Evolutionary conservation across 2,113 vertebrate species (phyloP).

Genomic region (Lynx canadensis): DNA sequence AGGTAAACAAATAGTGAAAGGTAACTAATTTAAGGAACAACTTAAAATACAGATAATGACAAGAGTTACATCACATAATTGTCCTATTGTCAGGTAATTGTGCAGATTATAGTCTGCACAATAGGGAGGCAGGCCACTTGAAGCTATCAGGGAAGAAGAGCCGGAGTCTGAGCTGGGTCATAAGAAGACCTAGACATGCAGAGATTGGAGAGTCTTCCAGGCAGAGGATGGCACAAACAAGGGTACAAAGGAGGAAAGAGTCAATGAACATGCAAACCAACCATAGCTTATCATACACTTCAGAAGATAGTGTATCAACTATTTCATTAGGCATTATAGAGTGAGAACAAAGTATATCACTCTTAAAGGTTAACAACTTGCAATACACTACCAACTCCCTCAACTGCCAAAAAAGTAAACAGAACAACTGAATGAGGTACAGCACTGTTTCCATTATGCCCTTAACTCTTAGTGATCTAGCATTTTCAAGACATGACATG

Average conservation of each 20-base stretch:
- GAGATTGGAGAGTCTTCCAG: neutral
- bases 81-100: neutral
- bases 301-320: neutral
- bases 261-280: neutral
- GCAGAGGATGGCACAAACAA: neutral
- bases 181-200: neutral
- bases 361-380: neutral
- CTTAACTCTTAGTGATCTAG: neutral
- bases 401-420: neutral
- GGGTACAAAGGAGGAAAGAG: neutral
- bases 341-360: neutral
- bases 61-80: neutral
- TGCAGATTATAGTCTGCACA: neutral
- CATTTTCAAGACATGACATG: neutral
- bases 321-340: neutral
- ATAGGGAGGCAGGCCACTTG: neutral
- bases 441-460: neutral
- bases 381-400: too few species aligned
- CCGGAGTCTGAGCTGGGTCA: neutral
- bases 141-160: neutral
- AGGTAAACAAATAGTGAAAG: neutral
- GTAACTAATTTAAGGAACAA: neutral
- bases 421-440: neutral
- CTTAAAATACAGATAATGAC: neutral
- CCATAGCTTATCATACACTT: neutral